Evolutionary conservation across 1,140 invertebrate genomes (phyloP).

Genomic region (Lanistes nyassanus): DNA sequence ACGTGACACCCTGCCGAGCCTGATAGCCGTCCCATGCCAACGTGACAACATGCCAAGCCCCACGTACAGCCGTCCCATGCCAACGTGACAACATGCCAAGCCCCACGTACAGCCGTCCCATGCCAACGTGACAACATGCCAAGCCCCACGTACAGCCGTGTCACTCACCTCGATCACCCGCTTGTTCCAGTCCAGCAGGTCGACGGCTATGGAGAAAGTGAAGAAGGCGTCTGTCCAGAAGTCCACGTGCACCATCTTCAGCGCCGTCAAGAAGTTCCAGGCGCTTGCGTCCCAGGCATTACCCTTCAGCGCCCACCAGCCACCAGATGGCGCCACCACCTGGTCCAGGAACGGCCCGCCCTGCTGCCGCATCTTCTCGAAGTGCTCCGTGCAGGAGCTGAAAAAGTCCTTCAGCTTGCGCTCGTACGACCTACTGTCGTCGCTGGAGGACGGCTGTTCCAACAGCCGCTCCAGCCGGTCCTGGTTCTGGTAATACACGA

Average conservation of each 20-base stretch:
- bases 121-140: too few species aligned
- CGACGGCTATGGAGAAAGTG: slow-evolving; percentile 46
- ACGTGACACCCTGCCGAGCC: too few species aligned
- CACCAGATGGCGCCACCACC: slow-evolving; percentile 37
- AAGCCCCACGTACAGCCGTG: neutral
- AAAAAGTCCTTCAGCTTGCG: slow-evolving; percentile 55
- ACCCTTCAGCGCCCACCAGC: slow-evolving; percentile 48
- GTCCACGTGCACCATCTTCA: slow-evolving; percentile 52
- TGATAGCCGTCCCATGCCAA: too few species aligned
- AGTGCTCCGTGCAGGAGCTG: slow-evolving; percentile 54
- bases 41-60: too few species aligned
- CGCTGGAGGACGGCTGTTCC: slow-evolving; percentile 19
- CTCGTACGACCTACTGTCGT: slow-evolving; percentile 35
- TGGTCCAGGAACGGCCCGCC: slow-evolving; percentile 48
- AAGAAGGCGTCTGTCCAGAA: slow-evolving; percentile 58
- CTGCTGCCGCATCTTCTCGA: slow-evolving; percentile 41
- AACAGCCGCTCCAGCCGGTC: slow-evolving; percentile 45
- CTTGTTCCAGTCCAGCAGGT: slow-evolving; percentile 40
- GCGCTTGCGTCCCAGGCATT: slow-evolving; percentile 29
- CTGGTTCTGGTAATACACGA: slow-evolving; percentile 51
- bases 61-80: too few species aligned
- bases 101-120: neutral
- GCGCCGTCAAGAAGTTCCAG: slow-evolving; percentile 44
- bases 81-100: too few species aligned
- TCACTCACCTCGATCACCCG: slow-evolving; percentile 50